phyloP scores from a whole-genome alignment of 30 jellyfish, hydroid and myxozoan genomes.

The Nemopilema nomurai region DNA sequence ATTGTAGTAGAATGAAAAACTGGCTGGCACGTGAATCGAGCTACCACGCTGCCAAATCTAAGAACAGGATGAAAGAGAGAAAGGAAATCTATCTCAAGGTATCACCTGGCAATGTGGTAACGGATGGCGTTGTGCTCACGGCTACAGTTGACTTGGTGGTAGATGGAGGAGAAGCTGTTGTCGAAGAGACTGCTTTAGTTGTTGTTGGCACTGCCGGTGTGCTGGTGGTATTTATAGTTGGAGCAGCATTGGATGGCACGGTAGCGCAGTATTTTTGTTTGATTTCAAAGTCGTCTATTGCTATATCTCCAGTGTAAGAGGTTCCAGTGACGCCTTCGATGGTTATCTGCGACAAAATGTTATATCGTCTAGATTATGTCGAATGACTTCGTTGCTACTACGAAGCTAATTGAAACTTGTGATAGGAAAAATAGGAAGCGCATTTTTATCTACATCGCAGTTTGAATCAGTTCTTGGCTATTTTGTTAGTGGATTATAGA shows the following conservation, averaged over 20 bases:
- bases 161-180: background rate
- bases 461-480: too few relatives aligned
- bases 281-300: background rate
- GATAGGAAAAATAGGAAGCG: too few relatives aligned
- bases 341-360: background rate
- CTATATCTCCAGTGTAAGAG: conserved; percentile 14
- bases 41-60: too few relatives aligned
- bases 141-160: background rate
- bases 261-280: background rate
- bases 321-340: background rate
- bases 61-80: too few relatives aligned
- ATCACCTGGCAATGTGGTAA: background rate
- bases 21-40: too few relatives aligned
- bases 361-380: too few relatives aligned
- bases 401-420: too few relatives aligned
- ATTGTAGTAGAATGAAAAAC: too few relatives aligned
- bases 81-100: too few relatives aligned
- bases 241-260: conserved; percentile 22
- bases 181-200: background rate
- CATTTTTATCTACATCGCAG: too few relatives aligned
- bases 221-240: conserved; percentile 8
- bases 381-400: too few relatives aligned
- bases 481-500: too few relatives aligned
- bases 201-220: background rate
- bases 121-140: background rate